These are phyloP conservation scores for Steinernema carpocapsae DNA, from an alignment of 2,888 invertebrate genomes.

Conservation along the genomic window DNA sequence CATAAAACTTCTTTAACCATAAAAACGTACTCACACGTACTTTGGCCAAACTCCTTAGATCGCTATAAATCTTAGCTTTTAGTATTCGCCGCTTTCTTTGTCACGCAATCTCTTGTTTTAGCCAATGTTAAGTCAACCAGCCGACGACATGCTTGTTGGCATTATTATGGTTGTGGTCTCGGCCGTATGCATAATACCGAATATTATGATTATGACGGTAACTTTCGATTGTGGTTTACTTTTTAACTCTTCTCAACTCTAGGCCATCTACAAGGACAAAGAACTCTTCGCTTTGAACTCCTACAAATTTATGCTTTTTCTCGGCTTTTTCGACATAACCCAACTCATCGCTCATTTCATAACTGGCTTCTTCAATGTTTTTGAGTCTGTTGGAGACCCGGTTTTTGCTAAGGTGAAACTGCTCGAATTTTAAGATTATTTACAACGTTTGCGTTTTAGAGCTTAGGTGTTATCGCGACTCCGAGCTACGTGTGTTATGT, in stretches of 20 bases:
- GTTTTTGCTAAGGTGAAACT: constrained; percentile 51
- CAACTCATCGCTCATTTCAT: constrained; percentile 58
- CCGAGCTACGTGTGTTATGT: constrained; percentile 60
- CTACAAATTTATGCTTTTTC: constrained; percentile 60
- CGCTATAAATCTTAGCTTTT: background rate
- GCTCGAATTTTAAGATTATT: background rate
- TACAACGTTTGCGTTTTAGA: constrained; percentile 38
- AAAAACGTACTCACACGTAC: no score
- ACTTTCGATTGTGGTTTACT: background rate
- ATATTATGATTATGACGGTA: constrained; percentile 36
- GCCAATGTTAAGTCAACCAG: background rate
- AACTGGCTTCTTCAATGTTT: constrained; percentile 59
- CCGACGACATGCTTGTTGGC: constrained; percentile 36
- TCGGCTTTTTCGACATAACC: constrained; percentile 55
- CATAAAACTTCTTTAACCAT: no score
- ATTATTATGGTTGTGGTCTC: constrained; percentile 25
- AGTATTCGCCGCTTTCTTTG: constrained; percentile 22
- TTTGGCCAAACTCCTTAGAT: background rate
- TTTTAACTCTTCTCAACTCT: no score
- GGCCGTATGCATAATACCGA: constrained; percentile 36
- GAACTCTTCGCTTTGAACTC: constrained; percentile 54
- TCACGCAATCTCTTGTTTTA: background rate
- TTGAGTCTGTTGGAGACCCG: constrained; percentile 47
- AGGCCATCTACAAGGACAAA: constrained; percentile 56
- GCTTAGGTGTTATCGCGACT: constrained; percentile 57